phyloP scores from a whole-genome alignment of 2,888 invertebrate genomes.

The Slavum lentiscoides region DNA sequence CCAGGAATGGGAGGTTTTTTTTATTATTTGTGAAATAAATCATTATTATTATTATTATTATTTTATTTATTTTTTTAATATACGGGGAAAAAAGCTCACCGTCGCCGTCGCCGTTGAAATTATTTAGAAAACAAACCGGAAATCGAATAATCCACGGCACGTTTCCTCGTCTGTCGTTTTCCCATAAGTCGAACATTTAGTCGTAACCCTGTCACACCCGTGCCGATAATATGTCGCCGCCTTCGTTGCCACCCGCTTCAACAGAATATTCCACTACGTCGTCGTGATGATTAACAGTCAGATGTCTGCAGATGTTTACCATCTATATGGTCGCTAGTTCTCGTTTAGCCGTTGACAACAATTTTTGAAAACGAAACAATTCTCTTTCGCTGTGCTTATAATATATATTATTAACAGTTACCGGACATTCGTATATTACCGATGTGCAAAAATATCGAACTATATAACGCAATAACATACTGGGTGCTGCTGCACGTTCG shows the following conservation, averaged over 20 bases:
- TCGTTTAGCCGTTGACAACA: no score
- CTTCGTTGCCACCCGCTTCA: no score
- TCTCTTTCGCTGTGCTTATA: no score
- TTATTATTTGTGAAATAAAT: background rate
- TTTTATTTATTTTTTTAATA: no score
- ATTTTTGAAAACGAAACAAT: no score
- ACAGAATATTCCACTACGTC: no score
- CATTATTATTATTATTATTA: background rate
- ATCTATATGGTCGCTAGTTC: no score
- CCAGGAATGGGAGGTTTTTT: no score
- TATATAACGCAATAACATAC: no score
- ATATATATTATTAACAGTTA: background rate
- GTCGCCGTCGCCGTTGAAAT: background rate
- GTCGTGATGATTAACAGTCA: no score
- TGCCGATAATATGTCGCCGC: background rate
- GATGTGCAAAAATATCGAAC: background rate
- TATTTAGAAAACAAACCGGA: background rate
- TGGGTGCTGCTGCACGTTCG: background rate
- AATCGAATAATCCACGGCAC: background rate
- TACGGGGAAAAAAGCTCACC: background rate
- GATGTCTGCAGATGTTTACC: no score
- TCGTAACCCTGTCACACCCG: background rate
- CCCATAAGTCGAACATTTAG: background rate
- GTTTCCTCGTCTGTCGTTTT: background rate
- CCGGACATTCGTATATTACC: conserved; percentile 6